Base-by-base conservation (phyloP, 2,888 invertebrate genomes). In the Cheilosia impressa region DNA sequence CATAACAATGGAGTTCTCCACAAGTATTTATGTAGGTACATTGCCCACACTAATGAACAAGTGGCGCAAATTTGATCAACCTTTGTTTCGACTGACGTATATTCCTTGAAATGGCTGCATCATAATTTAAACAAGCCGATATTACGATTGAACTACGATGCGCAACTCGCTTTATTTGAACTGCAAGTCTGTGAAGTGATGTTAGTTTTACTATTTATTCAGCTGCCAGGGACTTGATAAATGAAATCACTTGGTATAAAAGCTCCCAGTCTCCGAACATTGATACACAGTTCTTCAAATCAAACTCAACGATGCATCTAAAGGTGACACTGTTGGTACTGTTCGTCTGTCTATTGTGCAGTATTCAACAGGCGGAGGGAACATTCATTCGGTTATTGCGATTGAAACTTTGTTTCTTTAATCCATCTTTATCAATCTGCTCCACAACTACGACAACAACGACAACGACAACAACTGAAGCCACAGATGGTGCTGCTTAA, bases 311-410 rank as follows among this genome's bases (percentile, higher is more conserved):
- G 27, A 76, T 68, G 66, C 58, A 76, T 22, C 60, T 17, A 7
- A 76, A 63, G 19, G 19, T 19, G 15, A 47, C 58, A 9, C 17
- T 66, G 2, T 31, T 76, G 4, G 9, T 76, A n/a, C 13, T 66
- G 19, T n/a, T 76, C 19, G 41, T 76, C 17, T 57, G 58, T 24
- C 13, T 76, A 2, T 7, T 76, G 13, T 31, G 41, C 41, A 19
- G 34, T 2, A n/a, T 66, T 31, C 75, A 47, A 7, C n/a, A 17
- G 3, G 27, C 75, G 1, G 75, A 76, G 17, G 66, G 58, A 27
- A 50, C 58, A 41, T 55, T n/a, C 45, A n/a, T 4, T 22, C 15
- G 4, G 15, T 60, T 10, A 4, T 60, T n/a, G 38, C 15, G 19
- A 6, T 2, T n/a, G 1, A 43, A 19, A 3, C n/a, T 60, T 15